phyloP scores from a whole-genome alignment of 2,888 invertebrate genomes.

The Leptinotarsa tumamoca region DNA sequence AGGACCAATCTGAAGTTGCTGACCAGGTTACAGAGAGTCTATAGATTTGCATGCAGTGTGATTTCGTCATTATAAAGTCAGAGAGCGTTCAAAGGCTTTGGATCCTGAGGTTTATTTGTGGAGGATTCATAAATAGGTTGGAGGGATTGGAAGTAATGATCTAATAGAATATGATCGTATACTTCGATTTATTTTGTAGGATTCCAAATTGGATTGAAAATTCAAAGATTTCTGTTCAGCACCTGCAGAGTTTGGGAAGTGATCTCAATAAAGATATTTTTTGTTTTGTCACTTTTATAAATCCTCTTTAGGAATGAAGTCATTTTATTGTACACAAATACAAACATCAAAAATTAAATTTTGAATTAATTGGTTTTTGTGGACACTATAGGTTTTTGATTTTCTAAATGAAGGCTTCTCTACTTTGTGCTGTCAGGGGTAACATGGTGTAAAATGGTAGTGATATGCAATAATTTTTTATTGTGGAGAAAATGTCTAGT shows the following conservation, averaged over 20 bases:
- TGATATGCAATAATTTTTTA: too few relatives aligned
- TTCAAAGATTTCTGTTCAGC: neutral
- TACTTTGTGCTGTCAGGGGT: too few relatives aligned
- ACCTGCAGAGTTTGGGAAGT: neutral
- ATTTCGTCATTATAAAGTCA: conserved; percentile 5
- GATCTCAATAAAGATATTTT: neutral
- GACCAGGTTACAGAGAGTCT: conserved; percentile 36
- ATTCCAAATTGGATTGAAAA: neutral
- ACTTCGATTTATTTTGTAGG: neutral
- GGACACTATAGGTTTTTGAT: neutral
- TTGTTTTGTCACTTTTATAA: neutral
- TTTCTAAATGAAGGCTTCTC: too few relatives aligned
- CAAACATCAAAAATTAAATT: neutral
- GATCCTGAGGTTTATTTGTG: neutral
- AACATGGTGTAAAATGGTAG: too few relatives aligned
- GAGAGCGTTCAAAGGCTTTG: conserved; percentile 14
- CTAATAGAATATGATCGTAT: too few relatives aligned
- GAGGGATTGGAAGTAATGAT: neutral
- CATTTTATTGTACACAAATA: neutral
- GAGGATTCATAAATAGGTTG: neutral
- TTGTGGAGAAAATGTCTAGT: too few relatives aligned
- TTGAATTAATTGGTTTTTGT: neutral
- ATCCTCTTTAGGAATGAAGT: neutral
- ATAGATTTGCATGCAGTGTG: conserved; percentile 9
- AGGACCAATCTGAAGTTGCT: conserved; percentile 56